phyloP scores from a whole-genome alignment of 2,888 invertebrate genomes.

The Lagria hirta region DNA sequence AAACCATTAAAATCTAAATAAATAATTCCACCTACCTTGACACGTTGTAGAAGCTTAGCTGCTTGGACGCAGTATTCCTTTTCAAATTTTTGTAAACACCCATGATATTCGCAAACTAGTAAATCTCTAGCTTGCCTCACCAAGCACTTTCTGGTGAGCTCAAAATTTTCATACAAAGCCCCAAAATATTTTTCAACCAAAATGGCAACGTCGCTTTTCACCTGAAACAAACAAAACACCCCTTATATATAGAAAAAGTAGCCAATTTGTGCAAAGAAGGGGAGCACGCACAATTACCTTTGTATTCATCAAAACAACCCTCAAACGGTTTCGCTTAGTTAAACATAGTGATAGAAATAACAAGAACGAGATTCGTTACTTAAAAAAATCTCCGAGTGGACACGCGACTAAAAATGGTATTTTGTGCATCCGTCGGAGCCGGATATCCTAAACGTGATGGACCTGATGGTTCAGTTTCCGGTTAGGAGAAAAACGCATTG shows the following conservation, averaged over 20 bases:
- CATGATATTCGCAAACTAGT: slow-evolving; percentile 66
- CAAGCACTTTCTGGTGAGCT: slow-evolving; percentile 61
- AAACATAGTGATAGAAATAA: slow-evolving; percentile 1
- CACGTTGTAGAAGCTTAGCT: slow-evolving; percentile 58
- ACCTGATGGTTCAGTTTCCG: slow-evolving; percentile 35
- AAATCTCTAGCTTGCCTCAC: slow-evolving; percentile 70
- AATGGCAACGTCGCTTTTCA: slow-evolving; percentile 51
- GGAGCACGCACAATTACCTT: too few relatives aligned
- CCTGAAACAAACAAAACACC: slow-evolving; percentile 44
- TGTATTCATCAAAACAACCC: background rate
- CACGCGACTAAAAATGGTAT: slow-evolving; percentile 13
- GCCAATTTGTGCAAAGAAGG: too few relatives aligned
- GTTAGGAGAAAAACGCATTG: slow-evolving; percentile 29
- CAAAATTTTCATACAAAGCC: slow-evolving; percentile 64
- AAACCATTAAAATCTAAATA: too few relatives aligned
- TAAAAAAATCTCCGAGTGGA: slow-evolving; percentile 7
- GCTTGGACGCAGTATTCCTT: slow-evolving; percentile 65
- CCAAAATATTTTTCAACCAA: slow-evolving; percentile 66
- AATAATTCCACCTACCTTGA: slow-evolving; percentile 58
- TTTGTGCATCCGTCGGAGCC: slow-evolving; percentile 27
- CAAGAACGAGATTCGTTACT: slow-evolving; percentile 3
- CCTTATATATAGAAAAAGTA: slow-evolving; percentile 1
- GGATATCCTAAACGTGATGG: slow-evolving; percentile 42
- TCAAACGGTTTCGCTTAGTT: background rate
- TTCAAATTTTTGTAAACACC: slow-evolving; percentile 65